Evolutionary conservation across 2,888 invertebrate genomes (phyloP).

Genomic region (Amphimallon solstitiale): DNA sequence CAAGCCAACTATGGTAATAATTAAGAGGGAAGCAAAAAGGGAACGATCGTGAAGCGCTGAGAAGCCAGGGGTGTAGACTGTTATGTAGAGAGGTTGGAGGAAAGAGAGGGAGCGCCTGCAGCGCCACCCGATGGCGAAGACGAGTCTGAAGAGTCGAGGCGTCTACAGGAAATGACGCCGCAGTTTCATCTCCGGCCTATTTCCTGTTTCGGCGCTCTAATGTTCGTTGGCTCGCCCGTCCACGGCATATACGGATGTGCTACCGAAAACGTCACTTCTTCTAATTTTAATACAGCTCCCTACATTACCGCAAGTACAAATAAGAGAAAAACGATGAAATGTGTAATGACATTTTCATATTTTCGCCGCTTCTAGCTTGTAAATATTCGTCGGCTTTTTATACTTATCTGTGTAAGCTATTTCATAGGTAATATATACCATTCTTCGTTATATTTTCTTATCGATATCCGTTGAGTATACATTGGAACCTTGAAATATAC

Average conservation of each 20-base stretch:
- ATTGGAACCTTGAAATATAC: too few species aligned
- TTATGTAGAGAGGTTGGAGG: neutral
- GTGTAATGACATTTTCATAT: too few species aligned
- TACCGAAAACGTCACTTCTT: conserved; percentile 50
- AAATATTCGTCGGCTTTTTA: too few species aligned
- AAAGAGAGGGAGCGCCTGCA: conserved; percentile 28
- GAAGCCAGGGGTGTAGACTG: neutral
- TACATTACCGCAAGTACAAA: conserved; percentile 40
- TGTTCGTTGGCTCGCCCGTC: conserved; percentile 58
- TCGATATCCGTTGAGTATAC: too few species aligned
- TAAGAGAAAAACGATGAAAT: conserved; percentile 13
- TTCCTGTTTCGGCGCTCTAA: conserved; percentile 63
- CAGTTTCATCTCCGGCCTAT: conserved; percentile 66
- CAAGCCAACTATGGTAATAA: conserved; percentile 34
- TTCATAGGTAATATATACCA: too few species aligned
- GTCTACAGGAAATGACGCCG: conserved; percentile 65
- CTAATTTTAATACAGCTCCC: conserved; percentile 49
- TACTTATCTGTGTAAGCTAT: too few species aligned
- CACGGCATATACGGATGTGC: conserved; percentile 49
- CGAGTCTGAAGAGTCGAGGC: conserved; percentile 51
- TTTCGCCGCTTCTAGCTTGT: too few species aligned
- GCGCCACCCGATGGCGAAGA: conserved; percentile 43
- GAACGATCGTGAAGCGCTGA: conserved; percentile 7
- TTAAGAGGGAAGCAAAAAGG: conserved; percentile 30
- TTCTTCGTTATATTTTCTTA: too few species aligned